Evolutionary conservation across 1,140 invertebrate genomes (phyloP).

Genomic region (Aricia agestis): DNA sequence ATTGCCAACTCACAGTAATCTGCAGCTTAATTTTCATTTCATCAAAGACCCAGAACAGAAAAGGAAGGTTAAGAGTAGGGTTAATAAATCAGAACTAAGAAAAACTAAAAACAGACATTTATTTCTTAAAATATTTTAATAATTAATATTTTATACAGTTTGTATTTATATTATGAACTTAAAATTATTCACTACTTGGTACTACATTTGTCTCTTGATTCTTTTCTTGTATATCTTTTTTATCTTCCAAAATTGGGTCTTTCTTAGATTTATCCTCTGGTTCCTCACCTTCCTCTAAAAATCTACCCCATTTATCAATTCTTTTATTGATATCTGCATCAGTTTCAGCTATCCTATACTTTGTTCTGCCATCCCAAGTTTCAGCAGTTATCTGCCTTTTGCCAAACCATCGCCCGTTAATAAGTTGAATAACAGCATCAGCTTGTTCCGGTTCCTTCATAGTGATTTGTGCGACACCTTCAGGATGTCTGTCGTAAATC

Average conservation of each 20-base stretch:
- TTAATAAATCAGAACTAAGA: no score
- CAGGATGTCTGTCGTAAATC: constrained; percentile 95
- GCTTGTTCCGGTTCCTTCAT: constrained; percentile 95
- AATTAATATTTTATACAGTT: background rate
- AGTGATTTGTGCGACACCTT: constrained; percentile 94
- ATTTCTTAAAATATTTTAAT: background rate
- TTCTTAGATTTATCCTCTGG: constrained; percentile 29
- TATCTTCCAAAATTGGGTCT: constrained; percentile 21
- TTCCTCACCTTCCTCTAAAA: constrained; percentile 78
- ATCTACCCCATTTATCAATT: constrained; percentile 92
- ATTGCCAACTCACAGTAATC: no score
- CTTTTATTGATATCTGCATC: constrained; percentile 90
- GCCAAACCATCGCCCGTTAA: constrained; percentile 95
- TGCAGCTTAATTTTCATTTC: no score
- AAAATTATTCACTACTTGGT: background rate
- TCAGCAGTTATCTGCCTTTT: constrained; percentile 89
- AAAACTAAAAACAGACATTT: background rate
- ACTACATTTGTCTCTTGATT: background rate
- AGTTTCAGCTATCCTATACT: constrained; percentile 94
- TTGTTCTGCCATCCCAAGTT: constrained; percentile 97
- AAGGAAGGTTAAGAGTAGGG: no score
- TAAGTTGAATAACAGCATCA: constrained; percentile 89
- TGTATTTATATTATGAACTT: background rate
- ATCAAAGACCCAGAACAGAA: no score
- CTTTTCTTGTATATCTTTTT: constrained; percentile 10